phyloP scores from a whole-genome alignment of 2,888 invertebrate species.

The Hetaerina titia region DNA sequence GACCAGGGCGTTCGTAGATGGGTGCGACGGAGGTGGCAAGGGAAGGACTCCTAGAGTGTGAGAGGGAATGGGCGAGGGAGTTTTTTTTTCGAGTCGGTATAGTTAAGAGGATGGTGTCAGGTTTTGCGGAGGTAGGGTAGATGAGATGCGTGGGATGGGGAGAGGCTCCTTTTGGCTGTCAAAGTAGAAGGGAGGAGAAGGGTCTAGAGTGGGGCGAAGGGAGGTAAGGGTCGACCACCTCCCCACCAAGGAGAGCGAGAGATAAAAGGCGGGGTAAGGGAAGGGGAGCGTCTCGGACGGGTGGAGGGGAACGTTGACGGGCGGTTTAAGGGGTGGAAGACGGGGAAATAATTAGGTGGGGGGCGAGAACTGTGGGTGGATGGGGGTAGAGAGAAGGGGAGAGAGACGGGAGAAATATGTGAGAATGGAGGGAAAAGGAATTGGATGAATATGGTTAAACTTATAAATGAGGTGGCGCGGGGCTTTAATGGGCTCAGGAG shows the following conservation, averaged over 20 bases:
- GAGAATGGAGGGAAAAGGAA: slow-evolving; percentile 28
- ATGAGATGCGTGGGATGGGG: not conserved
- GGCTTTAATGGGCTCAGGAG: not conserved
- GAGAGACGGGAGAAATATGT: slow-evolving; percentile 11
- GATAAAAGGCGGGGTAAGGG: not conserved
- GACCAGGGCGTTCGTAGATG: not conserved
- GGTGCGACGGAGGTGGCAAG: not conserved
- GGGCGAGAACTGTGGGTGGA: not conserved
- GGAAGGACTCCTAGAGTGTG: not conserved
- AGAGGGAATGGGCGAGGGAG: not conserved
- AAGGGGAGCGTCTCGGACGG: not conserved
- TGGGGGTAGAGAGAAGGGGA: not conserved
- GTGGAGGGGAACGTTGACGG: not conserved
- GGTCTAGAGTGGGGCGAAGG: not conserved
- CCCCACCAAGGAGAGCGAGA: not conserved
- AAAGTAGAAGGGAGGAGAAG: not conserved
- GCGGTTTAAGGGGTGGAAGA: not conserved
- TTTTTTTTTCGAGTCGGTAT: slow-evolving; percentile 9
- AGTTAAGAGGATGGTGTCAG: slow-evolving; percentile 59
- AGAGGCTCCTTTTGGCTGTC: not conserved
- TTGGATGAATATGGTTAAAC: slow-evolving; percentile 32
- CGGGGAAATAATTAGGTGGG: slow-evolving; percentile 1
- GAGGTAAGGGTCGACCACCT: not conserved
- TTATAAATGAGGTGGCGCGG: slow-evolving; percentile 27
- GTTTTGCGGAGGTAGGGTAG: slow-evolving; percentile 25